These are phyloP conservation scores for Callipepla squamata DNA, from an alignment of 2,113 vertebrate genomes.

Conservation along the genomic window DNA sequence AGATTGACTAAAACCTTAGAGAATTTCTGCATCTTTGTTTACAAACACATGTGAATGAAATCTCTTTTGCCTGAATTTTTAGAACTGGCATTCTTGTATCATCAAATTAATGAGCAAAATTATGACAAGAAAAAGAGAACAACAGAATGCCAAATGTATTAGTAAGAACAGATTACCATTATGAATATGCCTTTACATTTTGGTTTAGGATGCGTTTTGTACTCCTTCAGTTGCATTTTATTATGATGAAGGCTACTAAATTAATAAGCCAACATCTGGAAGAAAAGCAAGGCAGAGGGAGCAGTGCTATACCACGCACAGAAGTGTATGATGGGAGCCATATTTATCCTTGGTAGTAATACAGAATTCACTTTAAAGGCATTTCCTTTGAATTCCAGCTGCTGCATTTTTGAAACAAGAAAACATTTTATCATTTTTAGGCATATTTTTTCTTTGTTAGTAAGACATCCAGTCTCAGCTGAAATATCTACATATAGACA, in stretches of 20 bases:
- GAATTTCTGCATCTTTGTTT: slow-evolving; percentile 13
- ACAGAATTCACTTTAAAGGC: neutral
- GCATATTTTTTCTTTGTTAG: neutral
- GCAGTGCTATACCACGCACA: neutral
- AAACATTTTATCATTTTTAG: neutral
- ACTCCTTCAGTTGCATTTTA: neutral
- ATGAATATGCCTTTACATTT: neutral
- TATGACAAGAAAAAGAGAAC: neutral
- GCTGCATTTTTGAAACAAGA: slow-evolving; percentile 47
- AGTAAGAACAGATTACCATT: neutral
- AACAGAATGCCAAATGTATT: neutral
- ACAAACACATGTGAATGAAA: slow-evolving; percentile 14
- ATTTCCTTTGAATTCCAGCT: slow-evolving; percentile 33
- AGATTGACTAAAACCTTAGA: neutral
- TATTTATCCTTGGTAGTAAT: neutral
- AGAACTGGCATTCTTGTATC: neutral
- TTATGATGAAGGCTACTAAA: neutral
- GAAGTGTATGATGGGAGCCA: neutral
- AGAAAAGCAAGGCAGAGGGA: neutral
- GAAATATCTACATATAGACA: neutral
- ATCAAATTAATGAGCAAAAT: neutral
- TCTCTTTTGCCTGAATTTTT: slow-evolving; percentile 9
- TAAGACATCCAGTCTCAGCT: neutral
- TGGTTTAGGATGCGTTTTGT: neutral
- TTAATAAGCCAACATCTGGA: slow-evolving; percentile 9